Evolutionary conservation across 2,113 vertebrate genomes (phyloP), one percentile per base, ranked within the genome.

Genomic region (Gymnogyps californianus): DNA sequence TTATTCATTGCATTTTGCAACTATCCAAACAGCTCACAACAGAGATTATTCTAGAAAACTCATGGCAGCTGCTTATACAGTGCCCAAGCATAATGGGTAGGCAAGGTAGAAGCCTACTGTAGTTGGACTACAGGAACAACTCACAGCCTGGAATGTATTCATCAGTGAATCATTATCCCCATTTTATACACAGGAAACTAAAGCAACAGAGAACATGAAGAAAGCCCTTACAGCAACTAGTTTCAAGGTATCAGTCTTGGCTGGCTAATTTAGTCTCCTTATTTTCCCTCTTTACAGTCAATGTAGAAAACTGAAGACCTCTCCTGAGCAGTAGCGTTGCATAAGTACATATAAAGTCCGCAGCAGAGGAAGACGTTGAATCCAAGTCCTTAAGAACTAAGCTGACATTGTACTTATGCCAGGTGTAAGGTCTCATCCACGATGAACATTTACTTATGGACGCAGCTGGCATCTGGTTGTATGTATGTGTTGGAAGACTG

Each of bases 391-490:
- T 57, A 52, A 79, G 62, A 57, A 16, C 18, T 44, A 64, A 76
- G 57, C 4, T 57, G 58, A 55, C 29, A 7, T 22, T 71, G 22
- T 36, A 32, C 5, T 57, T 65, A 26, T 6, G 5, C 11, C 52
- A 65, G 19, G 36, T 55, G 28, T 31, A 58, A 87, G 4, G 6
- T 79, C 11, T 65, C 40, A 83, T 22, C 9, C 66, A 87, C 46
- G 32, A 66, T 5, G 2, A 52, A 19, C 1, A 3, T 36, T 32
- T 47, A 82, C 11, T 26, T 55, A 18, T 3, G 17, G 58, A 57
- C 0, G 0, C 28, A 83, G 17, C 10, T 49, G 70, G 15, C 1
- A 1, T 36, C 11, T 61, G 9, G 3, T n/a, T 79, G 16, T 40
- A 51, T 5, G 3, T 20, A 24, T 28, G 14, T 13, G 3, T 15